A percentile compares a stretch with the other conserved stretches of the same genome.
Conservation (phyloP, 2,888 invertebrate genomes). For the Tinea semifulvella region DNA sequence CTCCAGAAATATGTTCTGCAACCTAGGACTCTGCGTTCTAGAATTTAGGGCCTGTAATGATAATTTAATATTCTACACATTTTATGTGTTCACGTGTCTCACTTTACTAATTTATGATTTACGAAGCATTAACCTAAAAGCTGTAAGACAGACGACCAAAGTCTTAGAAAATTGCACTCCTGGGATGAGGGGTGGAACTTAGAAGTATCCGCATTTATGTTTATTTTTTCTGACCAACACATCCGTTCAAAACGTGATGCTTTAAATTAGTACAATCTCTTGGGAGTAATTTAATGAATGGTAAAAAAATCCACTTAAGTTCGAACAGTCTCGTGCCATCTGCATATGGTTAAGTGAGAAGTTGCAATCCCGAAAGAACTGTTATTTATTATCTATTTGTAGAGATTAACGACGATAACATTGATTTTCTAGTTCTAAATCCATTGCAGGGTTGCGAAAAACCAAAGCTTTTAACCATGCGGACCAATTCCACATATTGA, state of each 20-base stretch:
- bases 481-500: no score
- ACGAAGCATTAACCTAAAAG: conserved; percentile 41
- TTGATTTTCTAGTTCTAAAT: no score
- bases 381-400: not conserved
- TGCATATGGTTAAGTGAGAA: conserved; percentile 4
- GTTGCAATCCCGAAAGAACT: not conserved
- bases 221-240: conserved; percentile 15
- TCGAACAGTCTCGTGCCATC: conserved; percentile 1
- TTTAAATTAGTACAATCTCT: conserved; percentile 12
- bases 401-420: not conserved
- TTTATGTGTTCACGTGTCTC: not conserved
- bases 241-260: conserved; percentile 11
- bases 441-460: no score
- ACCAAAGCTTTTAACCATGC: no score
- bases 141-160: conserved; percentile 30
- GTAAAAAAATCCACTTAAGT: not conserved
- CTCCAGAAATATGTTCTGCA: no score
- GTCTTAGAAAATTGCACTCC: conserved; percentile 31
- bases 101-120: conserved; percentile 12
- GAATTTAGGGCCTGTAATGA: no score
- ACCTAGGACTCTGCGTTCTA: no score
- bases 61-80: no score
- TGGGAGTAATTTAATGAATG: conserved; percentile 5
- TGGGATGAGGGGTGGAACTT: conserved; percentile 23
- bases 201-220: conserved; percentile 8